Evolutionary conservation across 2,888 invertebrate species (phyloP), one percentile per base, ranked within the genome.

Genomic region (Perdita meconis): DNA sequence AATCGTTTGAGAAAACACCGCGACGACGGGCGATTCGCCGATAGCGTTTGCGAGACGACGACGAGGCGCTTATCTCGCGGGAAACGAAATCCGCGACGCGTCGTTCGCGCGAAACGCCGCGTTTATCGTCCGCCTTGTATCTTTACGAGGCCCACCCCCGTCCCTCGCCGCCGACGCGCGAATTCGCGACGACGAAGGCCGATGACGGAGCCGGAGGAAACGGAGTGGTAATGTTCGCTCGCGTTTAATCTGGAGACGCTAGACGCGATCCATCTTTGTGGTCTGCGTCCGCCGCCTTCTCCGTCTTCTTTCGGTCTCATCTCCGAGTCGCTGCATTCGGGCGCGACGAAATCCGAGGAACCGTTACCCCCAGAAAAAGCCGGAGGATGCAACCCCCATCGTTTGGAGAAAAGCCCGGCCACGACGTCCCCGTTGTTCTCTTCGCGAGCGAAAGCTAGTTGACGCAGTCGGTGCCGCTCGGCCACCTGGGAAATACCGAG

Each of bases 401-500:
- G 44, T 61, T n/a, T n/a, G n/a, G n/a, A n/a, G n/a, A n/a, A n/a
- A n/a, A n/a, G n/a, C n/a, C n/a, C 63, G 16, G 57, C 57, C 71
- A 55, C 75, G 36, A 26, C 74, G 42, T 42, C 19, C 59, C 60
- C 51, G 74, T 72, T 80, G 80, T 80, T 80, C 70, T 59, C 64
- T 60, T 75, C 60, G 57, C 72, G 30, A 55, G 63, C 53, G 63
- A 63, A 84, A 81, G 82, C 74, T 69, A 71, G 82, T 77, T 73
- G 82, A 77, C 82, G 77, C 82, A 75, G 79, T 75, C 77, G 64
- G 81, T 70, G 76, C 6, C n/a, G 68, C 78, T 77, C 66, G 78
- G 87, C 88, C 89, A 87, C 89, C 85, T 86, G 89, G 89, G 89
- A 89, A 89, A 89, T 89, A 89, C 84, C 79, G 75, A 75, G 87